Evolutionary conservation across 2,113 vertebrate genomes (phyloP).

Genomic region (Pelecanus crispus): DNA sequence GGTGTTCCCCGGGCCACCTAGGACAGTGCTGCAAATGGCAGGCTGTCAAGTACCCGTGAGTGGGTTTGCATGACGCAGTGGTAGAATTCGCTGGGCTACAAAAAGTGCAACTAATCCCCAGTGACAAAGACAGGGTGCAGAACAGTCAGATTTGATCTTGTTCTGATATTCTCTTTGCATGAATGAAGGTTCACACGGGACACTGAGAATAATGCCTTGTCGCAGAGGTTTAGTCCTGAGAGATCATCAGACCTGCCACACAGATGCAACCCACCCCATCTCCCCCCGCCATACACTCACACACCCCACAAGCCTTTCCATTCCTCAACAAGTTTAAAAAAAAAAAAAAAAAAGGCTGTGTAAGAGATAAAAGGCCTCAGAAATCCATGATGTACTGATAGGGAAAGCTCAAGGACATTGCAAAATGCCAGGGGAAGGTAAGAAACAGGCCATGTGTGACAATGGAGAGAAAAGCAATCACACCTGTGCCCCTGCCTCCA

Average conservation of each 20-base stretch:
- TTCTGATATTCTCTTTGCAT: background rate
- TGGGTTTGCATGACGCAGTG: background rate
- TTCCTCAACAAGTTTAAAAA: background rate
- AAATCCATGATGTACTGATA: background rate
- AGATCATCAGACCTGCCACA: background rate
- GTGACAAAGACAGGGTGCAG: background rate
- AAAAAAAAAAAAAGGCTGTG: background rate
- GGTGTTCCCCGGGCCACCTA: background rate
- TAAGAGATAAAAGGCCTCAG: background rate
- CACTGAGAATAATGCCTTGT: background rate
- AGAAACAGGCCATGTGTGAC: background rate
- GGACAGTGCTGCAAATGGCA: background rate
- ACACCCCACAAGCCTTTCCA: background rate
- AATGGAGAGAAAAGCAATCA: background rate
- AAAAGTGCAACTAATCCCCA: background rate
- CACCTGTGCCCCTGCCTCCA: background rate
- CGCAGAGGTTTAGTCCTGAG: background rate
- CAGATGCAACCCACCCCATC: background rate
- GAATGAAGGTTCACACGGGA: background rate
- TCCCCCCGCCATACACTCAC: fast-evolving
- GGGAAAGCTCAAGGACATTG: background rate
- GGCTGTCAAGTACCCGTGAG: background rate
- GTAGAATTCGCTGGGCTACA: background rate
- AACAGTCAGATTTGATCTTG: background rate
- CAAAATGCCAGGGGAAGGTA: background rate